A percentile compares a stretch with the other conserved stretches of the same genome.
Evolutionary conservation across 2,113 vertebrate genomes (phyloP).

Genomic region (Pipa parva): DNA sequence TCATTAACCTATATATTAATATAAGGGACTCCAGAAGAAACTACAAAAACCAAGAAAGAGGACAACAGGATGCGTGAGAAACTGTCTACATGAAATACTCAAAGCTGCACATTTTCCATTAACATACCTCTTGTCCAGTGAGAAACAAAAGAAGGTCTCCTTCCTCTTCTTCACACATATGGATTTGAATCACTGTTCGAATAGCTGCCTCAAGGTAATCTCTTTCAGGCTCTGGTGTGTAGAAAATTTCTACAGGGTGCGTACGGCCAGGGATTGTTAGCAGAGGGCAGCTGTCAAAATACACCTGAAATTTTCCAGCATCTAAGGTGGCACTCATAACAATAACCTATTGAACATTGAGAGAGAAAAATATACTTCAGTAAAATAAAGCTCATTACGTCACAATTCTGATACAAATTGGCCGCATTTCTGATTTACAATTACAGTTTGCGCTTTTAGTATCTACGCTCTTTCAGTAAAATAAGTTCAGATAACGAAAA

Average conservation of each 20-base stretch:
- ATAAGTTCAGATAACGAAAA: too few relatives aligned
- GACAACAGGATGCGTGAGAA: too few relatives aligned
- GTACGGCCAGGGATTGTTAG: constrained; percentile 92
- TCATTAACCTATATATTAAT: too few relatives aligned
- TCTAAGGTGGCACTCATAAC: constrained; percentile 95
- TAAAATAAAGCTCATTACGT: too few relatives aligned
- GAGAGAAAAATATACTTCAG: constrained; percentile 18
- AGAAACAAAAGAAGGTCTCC: constrained; percentile 90
- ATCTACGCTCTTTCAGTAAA: too few relatives aligned
- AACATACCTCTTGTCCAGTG: constrained; percentile 90
- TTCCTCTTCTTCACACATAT: constrained; percentile 94
- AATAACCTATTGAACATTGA: constrained; percentile 73
- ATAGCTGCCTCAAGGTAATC: constrained; percentile 96
- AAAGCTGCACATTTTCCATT: too few relatives aligned
- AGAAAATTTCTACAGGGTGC: constrained; percentile 96
- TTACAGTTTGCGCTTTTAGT: too few relatives aligned
- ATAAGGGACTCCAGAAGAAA: too few relatives aligned
- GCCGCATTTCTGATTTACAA: too few relatives aligned
- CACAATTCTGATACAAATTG: too few relatives aligned
- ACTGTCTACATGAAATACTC: too few relatives aligned
- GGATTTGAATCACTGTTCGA: constrained; percentile 92
- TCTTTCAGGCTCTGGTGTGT: constrained; percentile 90
- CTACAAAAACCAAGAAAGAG: too few relatives aligned
- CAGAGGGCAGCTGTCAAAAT: constrained; percentile 92
- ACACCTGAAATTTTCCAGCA: constrained; percentile 96